phyloP scores from a whole-genome alignment of 2,797 vertebrate genomes.

The Sebastes steindachneri region DNA sequence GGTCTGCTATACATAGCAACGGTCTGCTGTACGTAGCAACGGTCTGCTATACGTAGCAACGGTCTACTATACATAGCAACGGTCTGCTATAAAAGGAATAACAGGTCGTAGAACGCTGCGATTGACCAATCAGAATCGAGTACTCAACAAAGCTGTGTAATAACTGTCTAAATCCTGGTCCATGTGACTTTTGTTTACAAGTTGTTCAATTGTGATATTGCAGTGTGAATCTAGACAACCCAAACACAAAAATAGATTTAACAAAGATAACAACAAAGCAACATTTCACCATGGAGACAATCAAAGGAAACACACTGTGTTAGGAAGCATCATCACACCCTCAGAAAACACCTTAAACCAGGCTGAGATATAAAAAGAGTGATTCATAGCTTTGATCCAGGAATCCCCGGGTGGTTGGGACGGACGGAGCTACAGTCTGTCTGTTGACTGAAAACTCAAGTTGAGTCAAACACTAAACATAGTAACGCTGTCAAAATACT shows the following conservation, averaged over 20 bases:
- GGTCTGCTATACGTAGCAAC: fast-evolving
- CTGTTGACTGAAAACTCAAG: constrained; percentile 20
- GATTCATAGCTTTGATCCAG: constrained; percentile 52
- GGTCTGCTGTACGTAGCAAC: no score
- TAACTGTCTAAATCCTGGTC: background rate
- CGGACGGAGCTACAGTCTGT: constrained; percentile 16
- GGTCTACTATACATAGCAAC: no score
- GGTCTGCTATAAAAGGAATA: no score
- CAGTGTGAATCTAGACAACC: background rate
- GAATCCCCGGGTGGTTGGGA: constrained; percentile 40
- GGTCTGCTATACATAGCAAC: fast-evolving
- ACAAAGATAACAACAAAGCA: background rate
- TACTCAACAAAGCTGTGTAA: background rate
- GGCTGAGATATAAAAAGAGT: constrained; percentile 33
- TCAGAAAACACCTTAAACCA: constrained; percentile 8
- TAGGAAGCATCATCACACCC: background rate
- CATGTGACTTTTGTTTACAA: background rate
- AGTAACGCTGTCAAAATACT: background rate
- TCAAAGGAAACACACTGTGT: background rate
- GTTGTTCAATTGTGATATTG: background rate
- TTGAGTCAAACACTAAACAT: constrained; percentile 25
- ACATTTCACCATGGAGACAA: background rate
- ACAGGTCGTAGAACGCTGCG: no score
- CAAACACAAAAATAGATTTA: background rate
- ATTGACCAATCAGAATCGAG: no score